phyloP scores from a whole-genome alignment of 1,140 invertebrate genomes.

The Tetranychus cinnabarinus region DNA sequence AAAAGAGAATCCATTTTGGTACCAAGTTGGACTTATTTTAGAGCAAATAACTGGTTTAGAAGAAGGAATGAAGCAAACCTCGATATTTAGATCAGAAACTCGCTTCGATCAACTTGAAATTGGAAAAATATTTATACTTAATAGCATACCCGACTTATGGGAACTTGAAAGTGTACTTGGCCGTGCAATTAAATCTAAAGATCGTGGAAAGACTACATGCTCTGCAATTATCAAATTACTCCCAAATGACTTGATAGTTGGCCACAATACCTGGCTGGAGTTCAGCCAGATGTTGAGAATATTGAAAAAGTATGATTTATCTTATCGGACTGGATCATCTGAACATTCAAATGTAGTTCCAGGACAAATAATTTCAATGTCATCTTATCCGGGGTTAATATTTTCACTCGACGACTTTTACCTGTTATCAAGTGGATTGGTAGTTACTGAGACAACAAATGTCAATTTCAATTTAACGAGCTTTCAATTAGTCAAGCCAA shows the following conservation, averaged over 20 bases:
- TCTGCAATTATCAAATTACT: conserved; percentile 36
- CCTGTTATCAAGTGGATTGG: conserved; percentile 34
- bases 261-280: conserved; percentile 43
- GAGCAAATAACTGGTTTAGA: conserved; percentile 26
- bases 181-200: conserved; percentile 1
- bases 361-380: conserved; percentile 43
- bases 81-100: neutral
- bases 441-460: conserved; percentile 44
- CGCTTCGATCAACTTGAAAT: neutral
- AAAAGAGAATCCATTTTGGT: conserved; percentile 39
- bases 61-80: conserved; percentile 20
- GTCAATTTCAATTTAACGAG: conserved; percentile 37
- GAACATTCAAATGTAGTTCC: conserved; percentile 23
- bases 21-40: conserved; percentile 34
- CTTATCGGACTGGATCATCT: neutral
- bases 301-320: conserved; percentile 53
- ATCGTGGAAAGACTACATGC: conserved; percentile 25
- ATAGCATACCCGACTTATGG: conserved; percentile 22
- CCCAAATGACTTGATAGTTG: conserved; percentile 30
- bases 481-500: conserved; percentile 30
- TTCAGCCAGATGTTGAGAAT: conserved; percentile 67
- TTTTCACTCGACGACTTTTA: conserved; percentile 76
- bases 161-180: neutral
- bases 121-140: too few relatives aligned
- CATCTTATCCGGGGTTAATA: conserved; percentile 64